Base-by-base conservation (phyloP, 2,797 vertebrate species). In the Mormyrops attenuatus region DNA sequence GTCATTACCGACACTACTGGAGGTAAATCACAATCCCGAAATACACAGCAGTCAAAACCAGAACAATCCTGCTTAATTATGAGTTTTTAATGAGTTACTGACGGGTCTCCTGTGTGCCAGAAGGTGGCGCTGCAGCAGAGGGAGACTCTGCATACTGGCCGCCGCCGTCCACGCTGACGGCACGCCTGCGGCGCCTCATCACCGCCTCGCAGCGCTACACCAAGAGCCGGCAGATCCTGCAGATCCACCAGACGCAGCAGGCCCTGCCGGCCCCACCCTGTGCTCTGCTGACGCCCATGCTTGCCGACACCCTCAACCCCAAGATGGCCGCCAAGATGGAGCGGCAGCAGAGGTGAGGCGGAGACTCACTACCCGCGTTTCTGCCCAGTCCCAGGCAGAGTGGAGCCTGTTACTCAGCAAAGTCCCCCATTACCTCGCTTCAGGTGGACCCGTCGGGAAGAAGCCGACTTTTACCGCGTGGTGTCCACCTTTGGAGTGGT, bases 401-500 rank as follows among this genome's bases (percentile, higher is more conserved):
- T 5, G 17, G 49, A 52, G 44, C 13, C 38, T 52, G 38, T 26
- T 6, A 2, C 26, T 88, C 2, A 30, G 1, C 85, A 0, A 44
- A 41, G 22, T 41, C 22, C 63, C 34, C 77, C 38, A 3, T 26
- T 34, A 3, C 26, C n/a, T 47, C 17, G 5, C 47, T 89, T 22
- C 93, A 98, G 99, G 87, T 99, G 99, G 99, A 99, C 99, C 0
- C 96, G 99, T 92, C 96, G 99, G 94, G 99, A 99, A 93, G 99
- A 99, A 94, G 99, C 99, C 0, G 99, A 99, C 91, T 99, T 99
- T 84, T 99, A 99, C 91, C 96, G 99, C 20, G 99, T 99, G 1
- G 99, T 99, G 15, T 99, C 99, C 44, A 99, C 99, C 0, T 99
- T 99, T 90, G 99, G 99, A n/a, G 98, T 99, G 0, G 98, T 99